Base-by-base conservation (phyloP, 2,888 invertebrate species). In the Camponotus fellah region DNA sequence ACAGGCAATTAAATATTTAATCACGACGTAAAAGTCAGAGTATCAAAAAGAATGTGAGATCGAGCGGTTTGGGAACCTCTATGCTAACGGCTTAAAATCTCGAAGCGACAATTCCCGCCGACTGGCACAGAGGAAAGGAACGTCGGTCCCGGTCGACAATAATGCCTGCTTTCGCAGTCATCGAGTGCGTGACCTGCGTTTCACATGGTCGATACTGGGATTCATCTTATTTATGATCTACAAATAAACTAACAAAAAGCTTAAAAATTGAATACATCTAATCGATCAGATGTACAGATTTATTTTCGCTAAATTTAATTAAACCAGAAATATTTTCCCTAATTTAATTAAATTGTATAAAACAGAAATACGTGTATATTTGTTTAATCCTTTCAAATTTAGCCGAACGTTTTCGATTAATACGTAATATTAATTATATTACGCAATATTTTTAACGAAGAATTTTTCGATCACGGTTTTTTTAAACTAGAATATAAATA, bases 171-270 rank as follows among this genome's bases (percentile, higher is more conserved):
- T 62, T 49, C 37, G 37, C 60, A 80, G 37, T 72, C 72, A 80
- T 72, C 72, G 46, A 77, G 69, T 77, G 77, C 77, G 77, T 77
- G 77, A 80, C 72, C 79, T 37, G 79, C 37, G 79, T 79, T 71
- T 79, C 34, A 40, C 68, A 77, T 40, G 68, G 14, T 56, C 40
- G 68, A 66, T 68, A 56, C 10, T 69, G 69, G 69, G 58, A 77
- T 68, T 69, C 21, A 72, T 62, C 21, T 53, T 8, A 60, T n/a
- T 4, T 10, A 56, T 26, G 12, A 65, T n/a, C 9, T 40, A 21
- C 3, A 37, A 14, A 43, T 32, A 65, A 62, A 68, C 40, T 53
- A 76, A 76, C 68, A 43, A 77, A 43, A 77, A 68, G 49, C 5
- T 17, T 32, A 46, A 40, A 40, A n/a, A 10, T 60, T 14, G 26